phyloP scores from a whole-genome alignment of 1,140 invertebrate genomes.

The Monomorium pharaonis region DNA sequence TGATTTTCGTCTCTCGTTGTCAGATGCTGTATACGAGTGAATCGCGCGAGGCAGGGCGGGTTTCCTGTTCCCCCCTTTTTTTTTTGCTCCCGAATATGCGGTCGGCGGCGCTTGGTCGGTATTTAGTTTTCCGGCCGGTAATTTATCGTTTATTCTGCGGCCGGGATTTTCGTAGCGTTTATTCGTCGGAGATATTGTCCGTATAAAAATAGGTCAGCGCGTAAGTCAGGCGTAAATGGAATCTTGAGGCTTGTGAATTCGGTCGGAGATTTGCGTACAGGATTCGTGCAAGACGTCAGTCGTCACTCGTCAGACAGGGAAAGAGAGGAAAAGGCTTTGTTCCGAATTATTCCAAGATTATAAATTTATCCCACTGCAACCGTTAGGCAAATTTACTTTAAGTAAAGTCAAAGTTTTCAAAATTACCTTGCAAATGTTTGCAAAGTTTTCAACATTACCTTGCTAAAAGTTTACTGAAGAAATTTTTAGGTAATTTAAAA shows the following conservation, averaged over 20 bases:
- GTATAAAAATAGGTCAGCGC: slow-evolving; percentile 15
- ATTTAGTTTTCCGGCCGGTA: slow-evolving; percentile 42
- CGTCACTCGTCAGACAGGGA: not conserved
- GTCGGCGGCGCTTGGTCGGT: slow-evolving; percentile 53
- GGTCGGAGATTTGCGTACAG: not conserved
- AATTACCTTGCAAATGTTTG: too few relatives aligned
- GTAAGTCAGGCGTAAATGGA: not conserved
- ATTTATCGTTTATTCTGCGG: slow-evolving; percentile 35
- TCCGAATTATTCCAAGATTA: not conserved
- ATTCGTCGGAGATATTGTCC: not conserved
- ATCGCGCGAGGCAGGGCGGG: slow-evolving; percentile 64
- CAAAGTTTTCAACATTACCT: too few relatives aligned
- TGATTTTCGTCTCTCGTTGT: slow-evolving; percentile 66
- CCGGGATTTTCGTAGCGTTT: slow-evolving; percentile 25
- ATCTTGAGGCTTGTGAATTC: not conserved
- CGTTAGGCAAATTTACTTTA: too few relatives aligned
- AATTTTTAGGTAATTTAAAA: too few relatives aligned
- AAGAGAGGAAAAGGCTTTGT: not conserved
- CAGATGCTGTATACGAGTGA: slow-evolving; percentile 65
- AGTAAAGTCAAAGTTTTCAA: too few relatives aligned
- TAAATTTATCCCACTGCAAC: not conserved
- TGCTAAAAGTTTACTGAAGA: too few relatives aligned
- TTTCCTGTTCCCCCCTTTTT: slow-evolving; percentile 72
- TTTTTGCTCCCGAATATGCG: slow-evolving; percentile 37
- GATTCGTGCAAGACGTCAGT: not conserved